Conservation (phyloP, 2,113 vertebrate species). For the Aptenodytes patagonicus region DNA sequence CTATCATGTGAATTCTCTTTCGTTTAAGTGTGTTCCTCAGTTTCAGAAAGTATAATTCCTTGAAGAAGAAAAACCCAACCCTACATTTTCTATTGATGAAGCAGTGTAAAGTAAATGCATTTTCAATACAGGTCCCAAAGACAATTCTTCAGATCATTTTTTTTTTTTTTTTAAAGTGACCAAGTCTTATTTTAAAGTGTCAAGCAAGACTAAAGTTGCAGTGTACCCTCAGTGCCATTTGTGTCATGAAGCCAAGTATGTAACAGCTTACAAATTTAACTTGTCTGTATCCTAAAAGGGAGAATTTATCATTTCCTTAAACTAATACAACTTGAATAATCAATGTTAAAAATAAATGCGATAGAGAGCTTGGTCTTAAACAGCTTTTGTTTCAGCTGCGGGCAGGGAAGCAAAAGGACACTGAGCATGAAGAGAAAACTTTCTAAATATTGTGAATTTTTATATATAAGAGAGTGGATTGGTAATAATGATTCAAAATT, state of each 20-base stretch:
- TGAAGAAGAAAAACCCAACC: constrained; percentile 37
- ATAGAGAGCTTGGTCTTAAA: constrained; percentile 68
- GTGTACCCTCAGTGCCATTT: constrained; percentile 76
- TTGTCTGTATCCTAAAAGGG: constrained; percentile 50
- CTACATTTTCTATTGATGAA: constrained; percentile 68
- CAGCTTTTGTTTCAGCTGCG: constrained; percentile 82
- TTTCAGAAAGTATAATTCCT: constrained; percentile 71
- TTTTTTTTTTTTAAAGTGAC: constrained; percentile 70
- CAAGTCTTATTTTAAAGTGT: constrained; percentile 77
- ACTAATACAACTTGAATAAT: constrained; percentile 60
- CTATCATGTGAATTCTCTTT: constrained; percentile 74
- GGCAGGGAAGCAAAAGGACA: constrained; percentile 79
- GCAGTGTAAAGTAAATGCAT: constrained; percentile 76
- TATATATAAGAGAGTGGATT: constrained; percentile 71
- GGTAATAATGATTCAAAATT: constrained; percentile 77
- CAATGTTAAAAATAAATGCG: constrained; percentile 38
- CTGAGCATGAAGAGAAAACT: constrained; percentile 67
- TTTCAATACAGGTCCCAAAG: constrained; percentile 75
- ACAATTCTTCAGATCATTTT: constrained; percentile 78
- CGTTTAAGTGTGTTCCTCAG: constrained; percentile 60
- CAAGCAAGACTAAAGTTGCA: constrained; percentile 62
- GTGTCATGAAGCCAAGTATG: constrained; percentile 70
- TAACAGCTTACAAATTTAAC: constrained; percentile 59
- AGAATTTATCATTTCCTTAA: constrained; percentile 35
- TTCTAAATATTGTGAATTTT: constrained; percentile 70